Base-by-base conservation (phyloP, 2,797 vertebrate species). In the Dromococcyx pavoninus region DNA sequence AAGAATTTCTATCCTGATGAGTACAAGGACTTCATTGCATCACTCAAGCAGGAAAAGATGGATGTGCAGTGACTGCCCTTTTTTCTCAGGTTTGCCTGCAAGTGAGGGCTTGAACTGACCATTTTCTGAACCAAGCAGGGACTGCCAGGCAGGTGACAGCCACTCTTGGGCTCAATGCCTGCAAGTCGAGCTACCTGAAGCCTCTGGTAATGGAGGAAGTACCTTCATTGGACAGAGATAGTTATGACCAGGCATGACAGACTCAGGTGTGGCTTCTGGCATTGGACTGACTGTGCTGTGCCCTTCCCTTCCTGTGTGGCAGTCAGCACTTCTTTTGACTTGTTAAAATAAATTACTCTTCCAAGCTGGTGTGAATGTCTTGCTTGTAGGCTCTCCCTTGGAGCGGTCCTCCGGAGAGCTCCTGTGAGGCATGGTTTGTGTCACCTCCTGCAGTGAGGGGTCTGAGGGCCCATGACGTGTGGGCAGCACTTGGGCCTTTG, bases 1-100 rank as follows among this genome's bases (percentile, higher is more conserved):
- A 98, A 98, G 76, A 98, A 98, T 17, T 99, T 98, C 93, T 99
- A 99, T 92, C 95, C 98, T 0, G 88, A 96, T 13, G 98, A 99
- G 25, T 99, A 98, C 91, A 91, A 97, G 30, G 88, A 94, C 30
- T 99, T 99, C 70, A 11, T 98, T 16, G 86, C 94, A 10, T 98
- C 98, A 10, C 90, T 98, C 83, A 95, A 97, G 70, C 92, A 94
- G 53, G 96, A 93, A 51, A 97, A 97, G 57, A 97, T 98, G 95
- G 98, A 98, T 0, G 60, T 97, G n/a, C 94, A 97, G n/a, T 98
- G 93, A 98, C 37, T 84, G 78, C 27, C 22, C 27, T 16, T 4
- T 76, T 65, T 43, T 33, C 28, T 89, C 60, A 17, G 21, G 21
- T 76, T 76, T 79, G 44, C 73, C 60, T 76, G 39, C 60, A 74